Evolutionary conservation across 2,888 invertebrate genomes (phyloP).

Genomic region (Clusia tigrina): DNA sequence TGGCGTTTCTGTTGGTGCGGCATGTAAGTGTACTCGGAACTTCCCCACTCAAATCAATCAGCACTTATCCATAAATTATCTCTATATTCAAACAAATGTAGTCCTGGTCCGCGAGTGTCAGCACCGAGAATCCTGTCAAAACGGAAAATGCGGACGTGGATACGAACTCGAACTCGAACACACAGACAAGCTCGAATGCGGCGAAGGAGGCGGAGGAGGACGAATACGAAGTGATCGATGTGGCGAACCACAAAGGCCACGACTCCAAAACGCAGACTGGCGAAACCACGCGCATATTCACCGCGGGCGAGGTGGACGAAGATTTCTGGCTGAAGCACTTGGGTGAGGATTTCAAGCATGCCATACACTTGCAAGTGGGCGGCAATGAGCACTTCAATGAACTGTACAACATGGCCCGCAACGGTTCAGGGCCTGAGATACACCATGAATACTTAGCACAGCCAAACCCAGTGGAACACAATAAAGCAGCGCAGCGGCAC

Average conservation of each 20-base stretch:
- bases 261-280: slow-evolving; percentile 41
- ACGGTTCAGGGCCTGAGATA: slow-evolving; percentile 45
- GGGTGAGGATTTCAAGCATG: slow-evolving; percentile 57
- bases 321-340: slow-evolving; percentile 56
- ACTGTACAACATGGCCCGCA: slow-evolving; percentile 40
- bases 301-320: slow-evolving; percentile 50
- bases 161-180: slow-evolving; percentile 46
- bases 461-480: slow-evolving; percentile 8
- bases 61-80: not conserved
- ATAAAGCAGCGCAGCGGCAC: not conserved
- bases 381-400: slow-evolving; percentile 45
- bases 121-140: slow-evolving; percentile 6
- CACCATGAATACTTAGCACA: slow-evolving; percentile 43
- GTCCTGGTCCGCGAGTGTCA: slow-evolving; percentile 15
- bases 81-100: not conserved
- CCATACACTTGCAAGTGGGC: slow-evolving; percentile 53
- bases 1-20: slow-evolving; percentile 27
- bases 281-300: slow-evolving; percentile 50
- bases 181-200: slow-evolving; percentile 40
- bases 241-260: slow-evolving; percentile 38
- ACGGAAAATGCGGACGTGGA: not conserved
- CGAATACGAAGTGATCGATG: slow-evolving; percentile 47
- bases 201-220: slow-evolving; percentile 16
- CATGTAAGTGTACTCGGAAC: slow-evolving; percentile 23
- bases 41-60: no score